Percentiles rank a stretch among this genome's conserved stretches.
These are phyloP conservation scores for Polyodon spathula DNA, from an alignment of 2,113 vertebrate genomes.

Conservation along the genomic window DNA sequence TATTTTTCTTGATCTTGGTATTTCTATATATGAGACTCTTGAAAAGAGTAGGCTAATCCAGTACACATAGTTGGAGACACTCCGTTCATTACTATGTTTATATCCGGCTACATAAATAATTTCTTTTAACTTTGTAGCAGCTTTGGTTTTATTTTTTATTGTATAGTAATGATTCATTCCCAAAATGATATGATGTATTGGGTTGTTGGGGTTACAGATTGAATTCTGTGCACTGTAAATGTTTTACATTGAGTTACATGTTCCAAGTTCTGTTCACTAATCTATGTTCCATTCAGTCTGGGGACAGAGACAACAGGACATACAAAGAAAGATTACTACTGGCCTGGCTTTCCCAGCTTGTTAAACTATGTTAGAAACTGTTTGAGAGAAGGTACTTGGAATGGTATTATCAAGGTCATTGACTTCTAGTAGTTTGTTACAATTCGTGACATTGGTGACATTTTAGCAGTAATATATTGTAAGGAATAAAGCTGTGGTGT, in stretches of 20 bases:
- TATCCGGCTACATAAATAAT: no score
- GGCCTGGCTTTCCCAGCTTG: slow-evolving; percentile 15
- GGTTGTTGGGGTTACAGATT: background rate
- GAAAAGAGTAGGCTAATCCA: no score
- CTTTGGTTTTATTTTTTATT: no score
- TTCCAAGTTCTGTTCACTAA: slow-evolving; percentile 25
- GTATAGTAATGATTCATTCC: no score
- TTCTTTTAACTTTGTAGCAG: no score
- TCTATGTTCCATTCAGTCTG: slow-evolving; percentile 21
- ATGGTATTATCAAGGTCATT: background rate
- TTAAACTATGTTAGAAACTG: slow-evolving; percentile 27
- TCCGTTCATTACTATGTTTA: no score
- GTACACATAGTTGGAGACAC: no score
- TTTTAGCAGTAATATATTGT: background rate
- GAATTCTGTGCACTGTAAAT: background rate
- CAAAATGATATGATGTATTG: no score
- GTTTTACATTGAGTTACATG: no score
- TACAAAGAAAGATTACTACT: slow-evolving; percentile 19
- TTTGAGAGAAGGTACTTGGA: slow-evolving; percentile 19
- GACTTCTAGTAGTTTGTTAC: background rate
- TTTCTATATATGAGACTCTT: no score
- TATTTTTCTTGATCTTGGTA: no score
- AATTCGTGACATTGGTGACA: background rate
- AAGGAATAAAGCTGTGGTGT: background rate
- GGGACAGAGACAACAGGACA: slow-evolving; percentile 9